Base-by-base conservation (phyloP, 2,113 vertebrate genomes). In the Strix aluco region DNA sequence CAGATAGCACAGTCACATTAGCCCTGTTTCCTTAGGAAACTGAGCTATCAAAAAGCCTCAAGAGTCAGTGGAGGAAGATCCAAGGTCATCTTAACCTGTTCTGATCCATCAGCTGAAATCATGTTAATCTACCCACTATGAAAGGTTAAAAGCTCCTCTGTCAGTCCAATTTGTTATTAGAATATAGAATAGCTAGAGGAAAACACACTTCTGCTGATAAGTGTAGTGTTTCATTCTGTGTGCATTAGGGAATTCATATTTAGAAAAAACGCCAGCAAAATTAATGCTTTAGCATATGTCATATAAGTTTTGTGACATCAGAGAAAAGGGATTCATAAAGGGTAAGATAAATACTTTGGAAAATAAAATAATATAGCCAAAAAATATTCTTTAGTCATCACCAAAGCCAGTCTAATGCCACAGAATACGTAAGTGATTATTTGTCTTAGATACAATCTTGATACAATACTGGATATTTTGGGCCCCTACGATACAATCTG, bases 111-210 rank as follows among this genome's bases (percentile, higher is more conserved):
- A 94, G 77, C 87, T 96, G 92, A 88, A 96, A 97, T 97, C 91
- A 96, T 59, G 81, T 96, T 96, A 63, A 91, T 85, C 92, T 94
- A 70, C 93, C 72, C 91, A 81, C 63, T 75, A 91, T 57, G 90
- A 97, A 97, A 97, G 97, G 97, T 97, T 98, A 97, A 97, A 96
- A 97, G 96, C 94, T 95, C 67, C 90, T 70, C 91, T 97, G 97
- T 96, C 97, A 96, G 93, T 96, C 96, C 82, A 75, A 95, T 96
- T 97, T 96, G 65, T 80, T 95, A 85, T 86, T 81, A 73, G 77
- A 54, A 47, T 58, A 81, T 7, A 58, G 89, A 95, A 95, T 95
- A 85, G 93, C 96, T 95, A 54, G 91, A 96, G 95, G 96, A 97
- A 94, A 96, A 95, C 75, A 92, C 32, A 23, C 71, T 94, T 91